These are phyloP conservation scores for Anas georgica DNA, from an alignment of 2,797 vertebrate species.

Conservation along the genomic window DNA sequence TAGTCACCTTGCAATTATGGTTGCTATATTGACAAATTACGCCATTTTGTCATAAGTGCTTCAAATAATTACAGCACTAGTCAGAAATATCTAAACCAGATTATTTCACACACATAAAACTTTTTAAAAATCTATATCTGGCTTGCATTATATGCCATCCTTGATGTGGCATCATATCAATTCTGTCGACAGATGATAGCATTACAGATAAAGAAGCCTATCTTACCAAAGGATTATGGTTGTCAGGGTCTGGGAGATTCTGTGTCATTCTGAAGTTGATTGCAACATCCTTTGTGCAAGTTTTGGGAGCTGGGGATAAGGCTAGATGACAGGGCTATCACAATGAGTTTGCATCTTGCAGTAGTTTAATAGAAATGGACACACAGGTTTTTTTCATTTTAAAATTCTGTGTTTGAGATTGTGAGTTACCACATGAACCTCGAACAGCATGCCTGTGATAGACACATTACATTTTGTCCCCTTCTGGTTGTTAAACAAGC, in stretches of 20 bases:
- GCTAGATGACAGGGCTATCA: slow-evolving; percentile 63
- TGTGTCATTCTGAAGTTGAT: slow-evolving; percentile 58
- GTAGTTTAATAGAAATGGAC: slow-evolving; percentile 58
- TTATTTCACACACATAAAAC: slow-evolving; percentile 52
- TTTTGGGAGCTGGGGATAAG: slow-evolving; percentile 58
- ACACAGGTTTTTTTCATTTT: not conserved
- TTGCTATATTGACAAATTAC: slow-evolving; percentile 69
- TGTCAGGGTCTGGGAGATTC: slow-evolving; percentile 69
- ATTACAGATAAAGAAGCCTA: slow-evolving; percentile 64
- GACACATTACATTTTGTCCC: slow-evolving; percentile 29
- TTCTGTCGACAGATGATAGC: slow-evolving; percentile 68
- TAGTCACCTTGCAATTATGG: slow-evolving; percentile 57
- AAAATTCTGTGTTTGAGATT: slow-evolving; percentile 47
- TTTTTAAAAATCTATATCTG: not conserved
- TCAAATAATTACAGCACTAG: slow-evolving; percentile 70
- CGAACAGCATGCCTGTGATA: slow-evolving; percentile 3
- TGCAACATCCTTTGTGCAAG: slow-evolving; percentile 45
- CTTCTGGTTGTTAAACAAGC: slow-evolving; percentile 53
- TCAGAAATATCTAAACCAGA: slow-evolving; percentile 59
- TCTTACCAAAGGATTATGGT: slow-evolving; percentile 74
- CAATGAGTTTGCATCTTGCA: slow-evolving; percentile 37
- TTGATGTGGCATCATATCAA: slow-evolving; percentile 63
- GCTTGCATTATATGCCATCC: slow-evolving; percentile 48
- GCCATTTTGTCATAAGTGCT: slow-evolving; percentile 59
- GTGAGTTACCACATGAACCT: slow-evolving; percentile 29